Evolutionary conservation across 2,797 vertebrate genomes (phyloP), one percentile per base, ranked within the genome.

Genomic region (Monodelphis domestica): DNA sequence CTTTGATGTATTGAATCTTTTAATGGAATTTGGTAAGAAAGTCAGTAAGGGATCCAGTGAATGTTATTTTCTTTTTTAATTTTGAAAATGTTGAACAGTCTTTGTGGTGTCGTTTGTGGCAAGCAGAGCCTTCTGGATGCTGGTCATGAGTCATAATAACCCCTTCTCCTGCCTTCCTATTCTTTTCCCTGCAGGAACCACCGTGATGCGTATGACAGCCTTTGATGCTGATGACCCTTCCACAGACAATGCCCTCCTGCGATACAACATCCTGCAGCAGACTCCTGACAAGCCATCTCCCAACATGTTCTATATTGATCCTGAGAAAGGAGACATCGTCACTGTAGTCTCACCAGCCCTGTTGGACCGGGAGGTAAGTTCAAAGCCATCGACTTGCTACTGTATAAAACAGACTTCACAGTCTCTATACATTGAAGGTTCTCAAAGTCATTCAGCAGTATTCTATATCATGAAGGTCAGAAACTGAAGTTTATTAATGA

Each of bases 291-390:
- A 99, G 96, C 99, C 99, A 0, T 99, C 99, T 1, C 99, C 99
- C 17, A 99, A 99, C 98, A 99, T 99, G 99, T 99, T 99, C 99
- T 99, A 99, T 98, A 99, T 99, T 30, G 99, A 99, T 90, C 99
- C 99, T 0, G 99, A 99, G 89, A 99, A 99, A 96, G 99, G 99
- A 56, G 99, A 99, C 97, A 99, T 99, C 0, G 99, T 99, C 97
- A 99, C 99, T 0, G 99, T 99, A 87, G 99, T 99, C 97, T 99
- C 99, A 0, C 99, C 99, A 0, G 95, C 97, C 0, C 97, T 99
- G 95, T 98, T 99, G 59, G 99, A 99, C 98, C 98, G 99, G 91
- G 99, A 99, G 99, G 99, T 99, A 93, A 98, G 98, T n/a, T 30
- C 97, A 50, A 0, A 0, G 38, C 45, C 89, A 51, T 51, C 0